Base-by-base conservation (phyloP, 2,113 vertebrate genomes). In the Corynorhinus townsendii region DNA sequence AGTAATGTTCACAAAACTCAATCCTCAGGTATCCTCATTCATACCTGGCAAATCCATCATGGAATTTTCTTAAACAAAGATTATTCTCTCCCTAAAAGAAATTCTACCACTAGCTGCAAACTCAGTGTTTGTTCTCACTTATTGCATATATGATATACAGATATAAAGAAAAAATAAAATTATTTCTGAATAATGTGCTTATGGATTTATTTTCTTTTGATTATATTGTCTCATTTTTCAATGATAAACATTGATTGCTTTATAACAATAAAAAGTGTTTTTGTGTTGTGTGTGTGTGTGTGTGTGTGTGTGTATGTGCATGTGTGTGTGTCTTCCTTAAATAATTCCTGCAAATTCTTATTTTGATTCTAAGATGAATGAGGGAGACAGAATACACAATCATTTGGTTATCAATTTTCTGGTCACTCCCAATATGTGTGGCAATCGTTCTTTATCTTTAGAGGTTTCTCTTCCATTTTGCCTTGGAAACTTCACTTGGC, bases 41-140 rank as follows among this genome's bases (percentile, higher is more conserved):
- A 35, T n/a, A 45, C 17, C 11, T 86, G 40, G 11, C 28, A 86
- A 93, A 72, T 54, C 40, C 11, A 33, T 49, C 49, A 79, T 1
- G 30, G 71, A 68, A 64, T 88, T 79, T 49, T 83, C 52, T 85
- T 77, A 80, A 40, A 28, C 73, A 92, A 82, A 89, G 59, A 52
- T 75, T 45, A 77, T 45, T 75, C 20, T 62, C 40, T 91, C 28
- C n/a, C 14, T 91, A 86, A 89, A 94, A 94, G 26, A 93, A 95
- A 91, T 66, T 47, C 9, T 26, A 72, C 79, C 68, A 73, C 33
- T 64, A 68, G 28, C 28, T 92, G 90, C 40, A 81, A 89, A 94
- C 77, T 82, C 75, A 62, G 43, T 68, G 80, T 75, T 79, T 66
- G 62, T 40, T 87, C 43, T 75, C 56, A 79, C 1, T 33, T 83